Base-by-base conservation (phyloP, 1,140 invertebrate species). In the Tachypleus tridentatus region DNA sequence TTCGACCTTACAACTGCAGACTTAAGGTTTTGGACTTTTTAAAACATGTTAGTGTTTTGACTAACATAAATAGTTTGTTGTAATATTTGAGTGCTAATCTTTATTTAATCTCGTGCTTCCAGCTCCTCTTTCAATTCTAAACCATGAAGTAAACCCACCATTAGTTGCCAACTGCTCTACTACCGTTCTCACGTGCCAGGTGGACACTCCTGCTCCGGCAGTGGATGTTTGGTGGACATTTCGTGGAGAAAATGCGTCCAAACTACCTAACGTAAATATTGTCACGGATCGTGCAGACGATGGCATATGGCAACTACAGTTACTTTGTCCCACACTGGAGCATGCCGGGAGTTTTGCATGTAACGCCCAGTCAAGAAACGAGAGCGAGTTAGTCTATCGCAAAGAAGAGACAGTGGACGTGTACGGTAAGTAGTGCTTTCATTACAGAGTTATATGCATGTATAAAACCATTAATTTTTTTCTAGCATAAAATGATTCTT, bases 201-300 rank as follows among this genome's bases (percentile, higher is more conserved):
- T 72, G 49, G 64, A 71, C 51, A 59, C 59, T 3, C 51, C 51
- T 9, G 59, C 59, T 49, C 52, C 62, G 3, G 60, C 56, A 53
- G 68, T 70, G 5, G 66, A 70, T 8, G 71, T 72, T 6, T 71
- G 65, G 63, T 72, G 71, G 71, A 71, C 71, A 54, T 72, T 72
- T 65, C 64, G 65, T 7, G 71, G 71, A 51, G 71, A 72, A 58
- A 72, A 72, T 62, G 71, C 71, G 9, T 66, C 66, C 6, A 72
- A 72, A 56, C 60, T 72, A 4, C 71, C 70, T 6, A 63, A 66
- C 49, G 69, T 68, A 5, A 64, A 67, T 48, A 60, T 70, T 6
- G 51, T 64, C 8, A 49, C 64, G 5, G 62, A 67, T 61, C 29
- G 61, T 53, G 57, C 67, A 5, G 64, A 62, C 52, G 57, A 63